Base-by-base conservation (phyloP, 1,140 invertebrate genomes). In the Drosophila pachea region DNA sequence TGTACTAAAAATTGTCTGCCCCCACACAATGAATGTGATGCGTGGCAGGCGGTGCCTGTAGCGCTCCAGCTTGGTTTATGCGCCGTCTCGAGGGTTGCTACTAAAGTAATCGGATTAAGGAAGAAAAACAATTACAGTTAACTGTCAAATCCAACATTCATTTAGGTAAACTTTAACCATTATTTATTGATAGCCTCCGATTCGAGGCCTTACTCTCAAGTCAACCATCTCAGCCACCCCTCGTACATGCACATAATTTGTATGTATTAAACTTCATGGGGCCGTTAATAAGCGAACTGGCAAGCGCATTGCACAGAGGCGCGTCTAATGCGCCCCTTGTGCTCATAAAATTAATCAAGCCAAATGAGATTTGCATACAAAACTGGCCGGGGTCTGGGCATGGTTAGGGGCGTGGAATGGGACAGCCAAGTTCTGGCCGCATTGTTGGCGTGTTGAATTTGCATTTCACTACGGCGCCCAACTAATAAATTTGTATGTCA, bases 401-500 rank as follows among this genome's bases (percentile, higher is more conserved):
- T 9, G 16, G 9, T 33, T 12, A 9, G 0, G 35, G 8, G 35
- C 6, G 4, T 36, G 35, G 8, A n/a, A n/a, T n/a, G 38, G 38
- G 38, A n/a, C 11, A 6, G 50, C 33, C 50, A 36, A 43, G 11
- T 7, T 43, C n/a, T 50, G 36, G 36, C 16, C 63, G 54, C 62
- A 64, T 55, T 76, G 73, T 71, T 84, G 73, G 81, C 81, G 81
- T 84, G 81, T 84, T 76, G 81, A 74, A 81, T 84, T 84, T 84
- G 81, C 81, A 86, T 84, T 84, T 86, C 63, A 63, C 66, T 68
- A 62, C 65, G 79, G 79, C 79, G 73, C 81, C 81, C 81, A 71
- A 84, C 79, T 79, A 84, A 84, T 84, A 84, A 86, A 74, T 81
- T 84, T 86, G 66, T 86, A 86, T 84, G 81, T 74, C 81, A 84